phyloP scores from a whole-genome alignment of 2,797 vertebrate genomes.

The Muscicapa striata region DNA sequence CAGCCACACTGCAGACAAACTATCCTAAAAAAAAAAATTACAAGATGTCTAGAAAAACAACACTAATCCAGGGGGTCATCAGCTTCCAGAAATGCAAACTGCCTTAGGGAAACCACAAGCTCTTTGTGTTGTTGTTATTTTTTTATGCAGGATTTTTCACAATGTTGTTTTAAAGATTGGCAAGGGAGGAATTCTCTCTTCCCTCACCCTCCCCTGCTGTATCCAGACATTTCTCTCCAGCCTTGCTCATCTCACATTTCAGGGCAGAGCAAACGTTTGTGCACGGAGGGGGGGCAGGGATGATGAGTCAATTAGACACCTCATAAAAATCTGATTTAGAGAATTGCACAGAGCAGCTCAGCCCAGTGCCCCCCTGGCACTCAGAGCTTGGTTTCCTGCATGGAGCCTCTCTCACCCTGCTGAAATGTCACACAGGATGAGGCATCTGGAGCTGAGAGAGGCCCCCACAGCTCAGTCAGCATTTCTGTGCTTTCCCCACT shows the following conservation, averaged over 20 bases:
- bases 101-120: background rate
- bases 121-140: conserved; percentile 4
- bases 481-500: background rate
- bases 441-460: background rate
- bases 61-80: conserved; percentile 15
- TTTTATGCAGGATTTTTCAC: background rate
- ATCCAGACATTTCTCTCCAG: background rate
- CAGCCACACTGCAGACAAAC: background rate
- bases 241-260: background rate
- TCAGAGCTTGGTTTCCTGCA: background rate
- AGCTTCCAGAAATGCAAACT: conserved; percentile 36
- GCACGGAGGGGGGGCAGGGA: background rate
- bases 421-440: background rate
- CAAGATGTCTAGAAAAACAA: conserved; percentile 12
- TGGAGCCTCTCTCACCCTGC: background rate
- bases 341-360: background rate
- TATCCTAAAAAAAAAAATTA: background rate
- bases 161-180: background rate
- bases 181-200: background rate
- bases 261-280: conserved; percentile 17
- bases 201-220: background rate
- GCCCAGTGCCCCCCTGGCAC: background rate
- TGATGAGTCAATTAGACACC: conserved; percentile 39
- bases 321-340: background rate
- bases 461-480: background rate